phyloP scores from a whole-genome alignment of 2,888 invertebrate species.

The Sphinx pinastri region DNA sequence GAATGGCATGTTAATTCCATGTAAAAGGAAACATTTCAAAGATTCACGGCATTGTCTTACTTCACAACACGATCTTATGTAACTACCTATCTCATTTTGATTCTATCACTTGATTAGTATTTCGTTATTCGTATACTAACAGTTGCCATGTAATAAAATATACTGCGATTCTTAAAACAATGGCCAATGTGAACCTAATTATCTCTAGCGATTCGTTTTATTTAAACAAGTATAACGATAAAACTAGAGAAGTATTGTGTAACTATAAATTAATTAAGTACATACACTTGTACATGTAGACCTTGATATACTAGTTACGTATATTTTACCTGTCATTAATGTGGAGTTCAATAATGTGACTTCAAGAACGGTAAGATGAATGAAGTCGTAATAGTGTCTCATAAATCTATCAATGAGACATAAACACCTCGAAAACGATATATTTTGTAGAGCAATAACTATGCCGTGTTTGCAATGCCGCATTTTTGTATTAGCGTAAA shows the following conservation, averaged over 20 bases:
- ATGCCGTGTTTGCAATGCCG: no score
- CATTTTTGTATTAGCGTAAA: no score
- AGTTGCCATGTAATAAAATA: background rate
- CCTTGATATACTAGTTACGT: no score
- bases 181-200: background rate
- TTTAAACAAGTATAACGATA: background rate
- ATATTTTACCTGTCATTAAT: no score
- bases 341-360: no score
- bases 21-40: slow-evolving; percentile 20
- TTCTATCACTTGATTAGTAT: background rate
- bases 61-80: background rate
- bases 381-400: no score
- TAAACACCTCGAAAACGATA: no score
- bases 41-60: slow-evolving; percentile 26
- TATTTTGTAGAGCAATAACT: no score
- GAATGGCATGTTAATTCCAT: slow-evolving; percentile 48
- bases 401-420: no score
- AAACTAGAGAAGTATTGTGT: background rate
- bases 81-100: background rate
- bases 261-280: background rate
- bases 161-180: background rate
- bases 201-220: background rate
- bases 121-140: background rate
- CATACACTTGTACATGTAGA: no score
- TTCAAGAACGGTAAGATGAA: no score